Conservation (phyloP, 2,113 vertebrate genomes). For the Isichthys henryi region DNA sequence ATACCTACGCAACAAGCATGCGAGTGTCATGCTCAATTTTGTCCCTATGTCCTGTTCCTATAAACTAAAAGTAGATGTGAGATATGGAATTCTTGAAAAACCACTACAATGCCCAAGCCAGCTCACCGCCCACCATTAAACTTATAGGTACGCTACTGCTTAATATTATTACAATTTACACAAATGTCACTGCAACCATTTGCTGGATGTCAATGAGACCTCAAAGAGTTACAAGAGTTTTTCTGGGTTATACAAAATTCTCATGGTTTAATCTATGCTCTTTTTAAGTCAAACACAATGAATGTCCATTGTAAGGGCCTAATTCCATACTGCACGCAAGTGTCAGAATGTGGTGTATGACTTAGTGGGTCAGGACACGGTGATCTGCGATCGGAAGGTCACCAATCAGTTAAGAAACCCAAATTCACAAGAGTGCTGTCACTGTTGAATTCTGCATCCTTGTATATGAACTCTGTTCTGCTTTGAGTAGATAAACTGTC, state of each 20-base stretch:
- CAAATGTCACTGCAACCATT: background rate
- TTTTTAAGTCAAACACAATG: background rate
- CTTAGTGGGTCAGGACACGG: background rate
- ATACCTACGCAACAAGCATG: background rate
- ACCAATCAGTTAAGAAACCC: background rate
- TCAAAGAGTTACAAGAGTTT: background rate
- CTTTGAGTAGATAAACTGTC: background rate
- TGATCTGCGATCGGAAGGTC: background rate
- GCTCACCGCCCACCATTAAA: background rate
- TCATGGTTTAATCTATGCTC: background rate
- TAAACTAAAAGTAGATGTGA: background rate
- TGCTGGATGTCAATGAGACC: background rate
- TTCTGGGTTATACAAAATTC: background rate
- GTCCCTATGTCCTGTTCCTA: background rate
- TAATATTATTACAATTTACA: background rate
- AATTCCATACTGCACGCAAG: background rate
- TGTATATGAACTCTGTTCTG: background rate
- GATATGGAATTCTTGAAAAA: background rate
- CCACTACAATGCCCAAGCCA: background rate
- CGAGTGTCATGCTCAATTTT: background rate
- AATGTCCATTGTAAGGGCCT: background rate
- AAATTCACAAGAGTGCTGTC: background rate
- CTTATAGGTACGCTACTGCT: background rate
- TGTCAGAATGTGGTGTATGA: background rate
- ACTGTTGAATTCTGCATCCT: background rate